Evolutionary conservation across 2,888 invertebrate genomes (phyloP).

Genomic region (Cremastinae sp.): DNA sequence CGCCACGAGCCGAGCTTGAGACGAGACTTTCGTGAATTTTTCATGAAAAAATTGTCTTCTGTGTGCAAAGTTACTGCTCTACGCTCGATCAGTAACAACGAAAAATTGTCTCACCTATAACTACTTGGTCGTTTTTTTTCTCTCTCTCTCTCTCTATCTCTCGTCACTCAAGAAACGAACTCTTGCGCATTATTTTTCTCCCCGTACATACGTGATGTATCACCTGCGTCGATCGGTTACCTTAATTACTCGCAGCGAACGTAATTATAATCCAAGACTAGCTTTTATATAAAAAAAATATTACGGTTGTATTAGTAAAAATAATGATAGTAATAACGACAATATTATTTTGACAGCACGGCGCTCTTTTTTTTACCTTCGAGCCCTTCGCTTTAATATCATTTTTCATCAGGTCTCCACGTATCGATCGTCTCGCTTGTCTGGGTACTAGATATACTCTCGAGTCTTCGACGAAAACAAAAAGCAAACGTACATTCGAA

Average conservation of each 20-base stretch:
- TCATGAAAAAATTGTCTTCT: conserved; percentile 25
- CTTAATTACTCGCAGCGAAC: conserved; percentile 38
- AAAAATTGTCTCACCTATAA: conserved; percentile 48
- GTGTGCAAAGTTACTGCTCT: conserved; percentile 40
- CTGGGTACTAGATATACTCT: conserved; percentile 1
- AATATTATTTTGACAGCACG: conserved; percentile 46
- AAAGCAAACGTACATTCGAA: conserved; percentile 35
- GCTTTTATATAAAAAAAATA: conserved; percentile 66
- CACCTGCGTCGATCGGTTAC: conserved; percentile 19
- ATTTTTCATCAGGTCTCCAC: conserved; percentile 47
- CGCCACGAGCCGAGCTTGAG: conserved; percentile 31
- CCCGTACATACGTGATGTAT: conserved; percentile 39
- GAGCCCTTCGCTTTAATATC: conserved; percentile 53
- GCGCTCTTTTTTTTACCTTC: conserved; percentile 29
- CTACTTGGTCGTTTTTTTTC: conserved; percentile 61
- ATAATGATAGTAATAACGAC: conserved; percentile 44
- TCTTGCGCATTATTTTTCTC: conserved; percentile 44
- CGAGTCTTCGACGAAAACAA: conserved; percentile 37
- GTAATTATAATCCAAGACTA: conserved; percentile 71
- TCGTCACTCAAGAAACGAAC: conserved; percentile 57
- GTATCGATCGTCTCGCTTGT: conserved; percentile 41
- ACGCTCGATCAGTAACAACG: conserved; percentile 26
- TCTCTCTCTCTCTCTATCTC: conserved; percentile 37
- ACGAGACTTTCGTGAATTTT: conserved; percentile 23
- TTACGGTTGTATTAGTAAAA: conserved; percentile 46